Percentiles rank a stretch among this genome's conserved stretches.
phyloP scores from a whole-genome alignment of 2,113 vertebrate genomes.

The Tragelaphus scriptus region DNA sequence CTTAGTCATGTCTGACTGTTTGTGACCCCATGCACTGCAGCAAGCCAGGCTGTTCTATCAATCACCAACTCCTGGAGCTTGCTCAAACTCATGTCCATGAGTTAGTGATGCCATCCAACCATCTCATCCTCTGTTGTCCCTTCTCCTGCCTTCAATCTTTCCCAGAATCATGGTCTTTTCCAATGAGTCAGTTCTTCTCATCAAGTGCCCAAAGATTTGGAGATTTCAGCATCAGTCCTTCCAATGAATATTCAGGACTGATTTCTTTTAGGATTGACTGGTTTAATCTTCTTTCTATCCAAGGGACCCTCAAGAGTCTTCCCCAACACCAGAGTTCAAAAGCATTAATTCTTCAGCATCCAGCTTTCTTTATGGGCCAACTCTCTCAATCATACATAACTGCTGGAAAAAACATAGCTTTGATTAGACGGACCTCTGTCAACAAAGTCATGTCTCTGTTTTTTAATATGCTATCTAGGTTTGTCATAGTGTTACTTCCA shows the following conservation, averaged over 20 bases:
- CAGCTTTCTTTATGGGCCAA: background rate
- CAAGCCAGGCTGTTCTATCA: background rate
- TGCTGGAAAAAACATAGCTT: background rate
- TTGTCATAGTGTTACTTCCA: background rate
- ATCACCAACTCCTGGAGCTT: background rate
- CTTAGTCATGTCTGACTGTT: background rate
- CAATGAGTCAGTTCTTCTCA: background rate
- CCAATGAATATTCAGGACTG: background rate
- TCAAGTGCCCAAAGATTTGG: background rate
- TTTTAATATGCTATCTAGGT: background rate
- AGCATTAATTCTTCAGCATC: background rate
- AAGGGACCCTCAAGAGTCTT: background rate
- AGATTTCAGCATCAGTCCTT: background rate
- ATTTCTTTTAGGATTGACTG: background rate
- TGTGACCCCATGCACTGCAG: background rate
- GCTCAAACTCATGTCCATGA: background rate
- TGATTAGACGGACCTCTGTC: background rate
- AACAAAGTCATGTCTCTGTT: background rate
- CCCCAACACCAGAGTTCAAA: background rate
- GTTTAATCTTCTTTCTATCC: background rate
- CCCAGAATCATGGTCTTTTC: background rate
- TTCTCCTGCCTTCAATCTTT: background rate
- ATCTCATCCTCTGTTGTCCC: background rate
- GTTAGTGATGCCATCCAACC: background rate
- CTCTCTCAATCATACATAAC: background rate